Evolutionary conservation across 1,140 invertebrate genomes (phyloP).

Genomic region (Acromyrmex charruanus): DNA sequence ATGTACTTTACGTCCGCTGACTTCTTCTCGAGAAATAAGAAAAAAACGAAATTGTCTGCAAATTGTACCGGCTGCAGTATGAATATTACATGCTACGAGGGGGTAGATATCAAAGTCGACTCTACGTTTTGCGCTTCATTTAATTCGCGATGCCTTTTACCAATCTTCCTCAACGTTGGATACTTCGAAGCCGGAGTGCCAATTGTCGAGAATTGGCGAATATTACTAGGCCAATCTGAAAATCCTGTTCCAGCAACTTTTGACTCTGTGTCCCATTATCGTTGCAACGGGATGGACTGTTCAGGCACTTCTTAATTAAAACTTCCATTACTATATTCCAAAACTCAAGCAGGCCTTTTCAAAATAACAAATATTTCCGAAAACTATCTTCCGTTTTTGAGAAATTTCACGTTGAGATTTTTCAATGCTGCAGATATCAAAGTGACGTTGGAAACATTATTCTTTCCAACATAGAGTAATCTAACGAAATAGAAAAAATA

Average conservation of each 20-base stretch:
- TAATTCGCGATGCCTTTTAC: slow-evolving; percentile 35
- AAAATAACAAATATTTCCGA: slow-evolving; percentile 44
- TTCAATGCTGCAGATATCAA: neutral
- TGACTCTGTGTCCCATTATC: slow-evolving; percentile 1
- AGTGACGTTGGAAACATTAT: neutral
- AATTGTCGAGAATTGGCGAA: slow-evolving; percentile 42
- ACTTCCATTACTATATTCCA: slow-evolving; percentile 41
- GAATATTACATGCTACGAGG: slow-evolving; percentile 47
- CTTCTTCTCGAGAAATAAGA: slow-evolving; percentile 20
- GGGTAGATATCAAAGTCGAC: neutral
- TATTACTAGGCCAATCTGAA: slow-evolving; percentile 44
- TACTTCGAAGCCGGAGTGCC: slow-evolving; percentile 31
- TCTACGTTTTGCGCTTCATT: slow-evolving; percentile 37
- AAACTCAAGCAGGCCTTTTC: neutral
- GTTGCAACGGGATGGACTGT: slow-evolving; percentile 17
- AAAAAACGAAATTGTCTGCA: slow-evolving; percentile 33
- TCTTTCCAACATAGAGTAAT: neutral
- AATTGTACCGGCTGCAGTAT: slow-evolving; percentile 53
- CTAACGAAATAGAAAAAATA: slow-evolving; percentile 4
- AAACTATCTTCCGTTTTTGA: neutral
- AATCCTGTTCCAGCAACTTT: slow-evolving; percentile 21
- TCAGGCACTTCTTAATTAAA: slow-evolving; percentile 48
- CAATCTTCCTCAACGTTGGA: slow-evolving; percentile 3
- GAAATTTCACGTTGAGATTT: slow-evolving; percentile 5
- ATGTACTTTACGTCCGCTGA: slow-evolving; percentile 35